Conservation (phyloP, 2,888 invertebrate genomes). For the Camponotus fellah region DNA sequence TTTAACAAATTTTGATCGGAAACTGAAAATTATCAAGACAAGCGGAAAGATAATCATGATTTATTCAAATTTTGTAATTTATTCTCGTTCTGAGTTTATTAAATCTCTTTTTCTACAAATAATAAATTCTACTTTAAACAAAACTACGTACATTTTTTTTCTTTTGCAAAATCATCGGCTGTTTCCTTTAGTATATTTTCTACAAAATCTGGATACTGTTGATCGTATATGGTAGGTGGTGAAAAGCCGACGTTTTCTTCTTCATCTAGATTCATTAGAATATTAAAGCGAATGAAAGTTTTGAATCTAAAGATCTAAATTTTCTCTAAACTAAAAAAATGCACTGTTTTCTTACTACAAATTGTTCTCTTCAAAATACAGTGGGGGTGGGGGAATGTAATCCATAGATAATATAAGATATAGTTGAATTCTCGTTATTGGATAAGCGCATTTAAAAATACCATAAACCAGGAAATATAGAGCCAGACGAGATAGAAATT, state of each 20-base stretch:
- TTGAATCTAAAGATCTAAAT: neutral
- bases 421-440: neutral
- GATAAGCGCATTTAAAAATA: constrained; percentile 2
- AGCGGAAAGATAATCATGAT: neutral
- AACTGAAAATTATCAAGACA: constrained; percentile 85
- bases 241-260: neutral
- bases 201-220: constrained; percentile 66
- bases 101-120: neutral
- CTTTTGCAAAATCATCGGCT: constrained; percentile 74
- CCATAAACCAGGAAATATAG: too few relatives aligned
- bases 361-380: neutral
- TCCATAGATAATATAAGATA: too few relatives aligned
- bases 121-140: neutral
- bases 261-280: constrained; percentile 54
- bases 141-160: constrained; percentile 77
- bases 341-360: neutral
- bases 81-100: neutral
- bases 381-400: too few relatives aligned
- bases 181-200: constrained; percentile 73
- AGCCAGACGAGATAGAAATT: too few relatives aligned
- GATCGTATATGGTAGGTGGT: constrained; percentile 54
- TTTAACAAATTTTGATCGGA: constrained; percentile 87
- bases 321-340: neutral
- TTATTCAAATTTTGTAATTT: neutral
- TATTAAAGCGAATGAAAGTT: constrained; percentile 17